Percentiles rank a stretch among this genome's conserved stretches.
Conservation (phyloP, 1,140 invertebrate genomes). For the Pseudomyrmex pallidus region DNA sequence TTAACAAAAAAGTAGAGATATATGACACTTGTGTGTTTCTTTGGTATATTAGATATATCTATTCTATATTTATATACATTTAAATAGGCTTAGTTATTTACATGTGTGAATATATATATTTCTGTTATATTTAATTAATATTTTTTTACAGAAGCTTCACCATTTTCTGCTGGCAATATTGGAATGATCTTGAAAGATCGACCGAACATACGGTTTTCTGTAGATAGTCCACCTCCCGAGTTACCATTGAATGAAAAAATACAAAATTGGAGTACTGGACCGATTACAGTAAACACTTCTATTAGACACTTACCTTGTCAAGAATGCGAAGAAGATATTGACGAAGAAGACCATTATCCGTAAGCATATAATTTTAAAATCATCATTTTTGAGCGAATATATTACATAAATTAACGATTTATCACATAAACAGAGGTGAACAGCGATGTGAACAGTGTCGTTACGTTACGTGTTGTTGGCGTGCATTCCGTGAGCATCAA, state of each 20-base stretch:
- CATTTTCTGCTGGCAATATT: conserved; percentile 79
- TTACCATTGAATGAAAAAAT: conserved; percentile 76
- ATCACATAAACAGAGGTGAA: conserved; percentile 87
- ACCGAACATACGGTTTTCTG: conserved; percentile 81
- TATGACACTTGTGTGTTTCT: too few relatives aligned
- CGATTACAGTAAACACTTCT: conserved; percentile 76
- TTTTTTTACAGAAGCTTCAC: conserved; percentile 79
- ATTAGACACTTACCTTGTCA: conserved; percentile 85
- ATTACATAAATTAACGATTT: conserved; percentile 35
- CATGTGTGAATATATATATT: not conserved
- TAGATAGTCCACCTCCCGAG: conserved; percentile 72
- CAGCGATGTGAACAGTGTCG: conserved; percentile 90
- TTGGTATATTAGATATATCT: not conserved
- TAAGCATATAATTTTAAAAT: conserved; percentile 79
- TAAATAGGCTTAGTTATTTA: not conserved
- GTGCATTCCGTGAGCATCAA: conserved; percentile 90
- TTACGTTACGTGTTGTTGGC: conserved; percentile 91
- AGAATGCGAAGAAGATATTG: conserved; percentile 89
- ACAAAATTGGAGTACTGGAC: conserved; percentile 79
- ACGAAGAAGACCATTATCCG: conserved; percentile 89
- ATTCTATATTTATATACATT: not conserved
- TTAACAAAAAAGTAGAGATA: too few relatives aligned
- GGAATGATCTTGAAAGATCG: conserved; percentile 81
- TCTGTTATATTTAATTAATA: not conserved
- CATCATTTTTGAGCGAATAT: not conserved